phyloP scores from a whole-genome alignment of 1,140 invertebrate species.

The Aphelinus certus region DNA sequence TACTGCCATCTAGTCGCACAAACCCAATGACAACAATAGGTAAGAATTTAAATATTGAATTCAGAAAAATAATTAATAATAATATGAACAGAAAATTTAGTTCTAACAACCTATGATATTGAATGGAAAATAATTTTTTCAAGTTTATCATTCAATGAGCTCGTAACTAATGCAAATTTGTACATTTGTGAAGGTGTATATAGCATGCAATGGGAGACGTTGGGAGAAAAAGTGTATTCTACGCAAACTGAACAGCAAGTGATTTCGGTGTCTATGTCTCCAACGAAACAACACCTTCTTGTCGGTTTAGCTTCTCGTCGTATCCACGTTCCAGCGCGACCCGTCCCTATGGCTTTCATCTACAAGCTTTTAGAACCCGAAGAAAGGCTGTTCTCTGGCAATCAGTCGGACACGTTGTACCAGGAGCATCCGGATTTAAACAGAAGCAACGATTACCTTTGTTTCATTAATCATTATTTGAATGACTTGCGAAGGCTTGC shows the following conservation, averaged over 20 bases:
- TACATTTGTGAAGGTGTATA: conserved; percentile 72
- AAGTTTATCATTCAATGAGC: no score
- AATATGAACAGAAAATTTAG: background rate
- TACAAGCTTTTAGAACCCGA: conserved; percentile 64
- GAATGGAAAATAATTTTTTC: no score
- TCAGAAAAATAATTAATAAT: background rate
- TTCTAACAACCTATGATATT: background rate
- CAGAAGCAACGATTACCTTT: conserved; percentile 17
- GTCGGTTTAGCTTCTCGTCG: conserved; percentile 80
- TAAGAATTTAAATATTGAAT: conserved; percentile 56
- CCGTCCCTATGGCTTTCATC: conserved; percentile 75
- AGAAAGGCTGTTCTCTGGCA: conserved; percentile 18
- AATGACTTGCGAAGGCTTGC: conserved; percentile 13
- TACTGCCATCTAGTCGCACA: conserved; percentile 73
- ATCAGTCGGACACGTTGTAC: background rate
- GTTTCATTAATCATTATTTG: conserved; percentile 11
- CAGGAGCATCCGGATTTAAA: conserved; percentile 1
- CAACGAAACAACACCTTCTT: conserved; percentile 78
- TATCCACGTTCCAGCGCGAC: conserved; percentile 61
- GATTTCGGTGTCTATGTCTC: conserved; percentile 85
- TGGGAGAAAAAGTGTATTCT: conserved; percentile 81
- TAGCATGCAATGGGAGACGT: conserved; percentile 76
- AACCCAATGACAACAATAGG: conserved; percentile 74
- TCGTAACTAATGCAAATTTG: no score
- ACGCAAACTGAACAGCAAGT: conserved; percentile 80